Conservation (phyloP, 2,888 invertebrate species). For the Silvanus unidentatus region DNA sequence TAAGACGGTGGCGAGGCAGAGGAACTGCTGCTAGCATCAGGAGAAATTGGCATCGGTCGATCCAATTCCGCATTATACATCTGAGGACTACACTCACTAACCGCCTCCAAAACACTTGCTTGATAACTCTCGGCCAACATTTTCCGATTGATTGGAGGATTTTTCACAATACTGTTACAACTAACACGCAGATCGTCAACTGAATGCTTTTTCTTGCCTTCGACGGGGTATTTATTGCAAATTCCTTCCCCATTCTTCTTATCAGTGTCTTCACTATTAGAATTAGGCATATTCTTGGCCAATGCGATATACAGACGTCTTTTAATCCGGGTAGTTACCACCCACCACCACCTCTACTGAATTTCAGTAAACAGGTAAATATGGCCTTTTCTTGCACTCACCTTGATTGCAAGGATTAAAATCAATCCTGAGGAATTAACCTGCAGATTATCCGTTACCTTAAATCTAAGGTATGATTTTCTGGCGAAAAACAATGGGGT, state of each 20-base stretch:
- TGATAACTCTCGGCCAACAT: not conserved
- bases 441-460: too few relatives aligned
- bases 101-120: not conserved
- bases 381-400: not conserved
- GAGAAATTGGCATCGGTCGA: not conserved
- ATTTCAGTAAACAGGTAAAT: not conserved
- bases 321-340: slow-evolving; percentile 1
- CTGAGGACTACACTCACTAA: not conserved
- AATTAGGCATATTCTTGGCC: not conserved
- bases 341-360: not conserved
- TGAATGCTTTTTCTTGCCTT: too few relatives aligned
- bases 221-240: too few relatives aligned
- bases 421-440: too few relatives aligned
- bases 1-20: not conserved
- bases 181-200: too few relatives aligned
- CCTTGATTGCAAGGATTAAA: too few relatives aligned
- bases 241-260: not conserved
- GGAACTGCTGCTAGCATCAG: not conserved
- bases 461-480: too few relatives aligned
- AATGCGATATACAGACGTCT: not conserved
- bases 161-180: too few relatives aligned
- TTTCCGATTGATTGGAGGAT: too few relatives aligned
- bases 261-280: too few relatives aligned
- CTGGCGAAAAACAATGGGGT: too few relatives aligned
- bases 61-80: not conserved